Evolutionary conservation across 2,888 invertebrate species (phyloP).

Genomic region (Thumatha senex): DNA sequence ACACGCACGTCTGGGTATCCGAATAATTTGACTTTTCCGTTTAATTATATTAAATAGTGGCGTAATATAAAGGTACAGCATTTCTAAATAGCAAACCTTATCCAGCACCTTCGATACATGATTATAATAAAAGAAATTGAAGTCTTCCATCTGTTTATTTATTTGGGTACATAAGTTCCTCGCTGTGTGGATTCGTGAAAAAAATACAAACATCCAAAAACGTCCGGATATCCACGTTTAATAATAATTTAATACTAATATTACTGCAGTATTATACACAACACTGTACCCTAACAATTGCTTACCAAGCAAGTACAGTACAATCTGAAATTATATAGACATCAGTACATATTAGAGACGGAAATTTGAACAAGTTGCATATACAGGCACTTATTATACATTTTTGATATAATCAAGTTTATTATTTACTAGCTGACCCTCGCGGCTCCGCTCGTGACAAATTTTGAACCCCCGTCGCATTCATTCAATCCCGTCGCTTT

Average conservation of each 20-base stretch:
- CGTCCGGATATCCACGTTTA: slow-evolving; percentile 30
- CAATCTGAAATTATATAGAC: slow-evolving; percentile 24
- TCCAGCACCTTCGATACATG: not conserved
- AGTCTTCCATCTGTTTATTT: slow-evolving; percentile 60
- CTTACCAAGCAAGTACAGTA: slow-evolving; percentile 20
- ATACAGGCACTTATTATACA: not conserved
- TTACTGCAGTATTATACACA: slow-evolving; percentile 8
- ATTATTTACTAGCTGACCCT: too few species aligned
- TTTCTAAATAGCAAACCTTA: too few species aligned
- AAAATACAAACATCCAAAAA: slow-evolving; percentile 64
- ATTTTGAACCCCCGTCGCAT: too few species aligned
- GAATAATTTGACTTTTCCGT: too few species aligned
- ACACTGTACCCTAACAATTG: slow-evolving; percentile 3
- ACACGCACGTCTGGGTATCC: too few species aligned
- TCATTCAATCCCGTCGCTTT: too few species aligned
- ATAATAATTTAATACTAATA: slow-evolving; percentile 37
- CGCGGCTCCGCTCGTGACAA: too few species aligned
- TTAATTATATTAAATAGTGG: too few species aligned
- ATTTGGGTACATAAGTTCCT: slow-evolving; percentile 65
- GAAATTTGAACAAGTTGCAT: slow-evolving; percentile 10
- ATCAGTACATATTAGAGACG: slow-evolving; percentile 19
- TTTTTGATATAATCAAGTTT: not conserved
- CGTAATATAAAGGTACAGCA: too few species aligned
- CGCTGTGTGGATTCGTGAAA: slow-evolving; percentile 57
- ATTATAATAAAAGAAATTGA: slow-evolving; percentile 20